Conservation (phyloP, 2,888 invertebrate genomes). For the Heterodera filipjevi region DNA sequence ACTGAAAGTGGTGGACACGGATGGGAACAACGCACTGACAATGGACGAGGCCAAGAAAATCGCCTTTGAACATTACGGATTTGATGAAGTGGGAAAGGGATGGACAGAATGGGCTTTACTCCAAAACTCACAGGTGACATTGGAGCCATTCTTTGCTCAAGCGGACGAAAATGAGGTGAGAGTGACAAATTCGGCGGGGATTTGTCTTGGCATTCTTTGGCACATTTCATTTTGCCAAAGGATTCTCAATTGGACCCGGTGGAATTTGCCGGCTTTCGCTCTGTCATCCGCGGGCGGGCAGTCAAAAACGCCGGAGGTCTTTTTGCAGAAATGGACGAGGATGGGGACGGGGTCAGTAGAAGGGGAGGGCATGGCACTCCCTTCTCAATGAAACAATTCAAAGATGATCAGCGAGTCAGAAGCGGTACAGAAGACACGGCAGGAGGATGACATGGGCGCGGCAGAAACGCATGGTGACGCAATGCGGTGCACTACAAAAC, state of each 20-base stretch:
- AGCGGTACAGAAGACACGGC: conserved; percentile 55
- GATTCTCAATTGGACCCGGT: conserved; percentile 61
- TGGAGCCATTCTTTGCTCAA: conserved; percentile 62
- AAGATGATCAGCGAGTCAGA: conserved; percentile 51
- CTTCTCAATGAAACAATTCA: conserved; percentile 17
- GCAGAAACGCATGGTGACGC: conserved; percentile 48
- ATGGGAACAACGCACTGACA: conserved; percentile 60
- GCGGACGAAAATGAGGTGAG: conserved; percentile 60
- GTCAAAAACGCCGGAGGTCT: conserved; percentile 49
- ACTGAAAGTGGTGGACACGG: conserved; percentile 58
- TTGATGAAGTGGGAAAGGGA: conserved; percentile 44
- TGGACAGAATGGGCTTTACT: neutral
- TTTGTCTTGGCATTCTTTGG: neutral
- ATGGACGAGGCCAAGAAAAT: conserved; percentile 62
- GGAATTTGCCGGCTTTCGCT: conserved; percentile 63
- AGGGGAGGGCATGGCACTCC: neutral
- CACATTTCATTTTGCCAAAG: neutral
- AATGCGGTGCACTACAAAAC: neutral
- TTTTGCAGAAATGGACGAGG: conserved; percentile 44
- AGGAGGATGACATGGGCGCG: conserved; percentile 60
- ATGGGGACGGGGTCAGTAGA: conserved; percentile 37
- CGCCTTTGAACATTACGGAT: conserved; percentile 58
- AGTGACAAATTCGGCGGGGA: neutral
- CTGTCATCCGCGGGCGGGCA: conserved; percentile 51
- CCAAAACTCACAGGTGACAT: conserved; percentile 42